Evolutionary conservation across 2,113 vertebrate species (phyloP), one percentile per base, ranked within the genome.

Genomic region (Corythoichthys haematopterus): DNA sequence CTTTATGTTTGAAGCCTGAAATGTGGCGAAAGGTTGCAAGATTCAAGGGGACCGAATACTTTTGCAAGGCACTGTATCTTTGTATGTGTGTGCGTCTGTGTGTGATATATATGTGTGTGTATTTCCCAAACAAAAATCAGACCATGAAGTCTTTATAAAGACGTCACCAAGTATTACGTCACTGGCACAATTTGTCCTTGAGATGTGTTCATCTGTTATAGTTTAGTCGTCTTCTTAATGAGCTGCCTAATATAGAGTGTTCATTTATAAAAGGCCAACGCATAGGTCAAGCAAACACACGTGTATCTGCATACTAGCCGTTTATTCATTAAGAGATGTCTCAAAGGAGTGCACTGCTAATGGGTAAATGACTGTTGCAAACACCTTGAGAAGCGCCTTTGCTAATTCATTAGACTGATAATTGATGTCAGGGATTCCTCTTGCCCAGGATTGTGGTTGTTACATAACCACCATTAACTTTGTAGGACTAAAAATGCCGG

Each of bases 181-280:
- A 79, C 63, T 9, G 60, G 60, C 70, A 73, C 48, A 77, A 68
- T 77, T 73, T 75, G 76, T 74, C 52, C 67, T 67, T 76, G 61
- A 73, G 66, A 80, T 75, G 73, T 70, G 67, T 74, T 14, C 13
- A 46, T 45, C 65, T 75, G 74, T 74, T 82, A 84, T 78, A 79
- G 82, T 87, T 81, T 83, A 84, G 72, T 69, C 71, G 74, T 69
- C 66, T 16, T 66, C 70, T 15, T 90, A 90, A 88, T 88, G 85
- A 88, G 87, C 55, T 90, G 87, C 88, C 82, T 80, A 81, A 86
- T 85, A 85, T 90, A 90, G 87, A 37, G 73, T 57, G 48, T 80
- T 85, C 82, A 88, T 88, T 88, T 85, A 82, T 85, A 82, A 79
- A 75, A 88, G 86, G 87, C 88, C 84, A 88, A 55, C 60, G 78